Base-by-base conservation (phyloP, 2,113 vertebrate species). In the human (Homo sapiens) region DNA sequence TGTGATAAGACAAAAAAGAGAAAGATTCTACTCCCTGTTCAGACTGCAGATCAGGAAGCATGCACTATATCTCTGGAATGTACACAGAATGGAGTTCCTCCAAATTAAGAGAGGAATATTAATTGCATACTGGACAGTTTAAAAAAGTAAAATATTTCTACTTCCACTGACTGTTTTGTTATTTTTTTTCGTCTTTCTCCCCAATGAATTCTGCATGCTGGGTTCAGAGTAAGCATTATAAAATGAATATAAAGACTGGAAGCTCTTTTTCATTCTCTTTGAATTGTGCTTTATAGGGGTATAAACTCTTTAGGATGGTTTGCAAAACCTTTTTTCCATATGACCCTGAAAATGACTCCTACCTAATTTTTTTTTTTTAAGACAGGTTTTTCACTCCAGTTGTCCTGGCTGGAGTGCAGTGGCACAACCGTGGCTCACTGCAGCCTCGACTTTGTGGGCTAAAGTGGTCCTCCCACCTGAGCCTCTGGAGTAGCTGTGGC, bases 251-350 rank as follows among this genome's bases (percentile, higher is more conserved):
- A 72, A 64, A 57, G n/a, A 17, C 14, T 48, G 12, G 50, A 27
- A n/a, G 68, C 3, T 72, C 72, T 84, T 96, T 96, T 97, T 25
- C 13, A 27, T 64, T 75, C 35, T 89, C 32, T 96, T 68, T 68
- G 16, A 85, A 64, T n/a, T 93, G 27, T 61, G 35, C 23, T 27
- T 40, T 38, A 14, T n/a, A 61, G 17, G 12, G 20, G 25, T 79
- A 79, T 25, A 87, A 20, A 85, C n/a, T 1, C 32, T 59, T 90
- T 22, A 68, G 18, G 23, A 2, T 90, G 73, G 23, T 5, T 95
- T 93, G 68, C 52, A 75, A 90, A 85, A 83, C 80, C 16, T 92
- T 93, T 93, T 85, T 85, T 5, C 7, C 17, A 5, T 64, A 10
- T 38, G 48, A 76, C 8, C 1, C 40, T 93, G 61, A 48, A 76